These are phyloP conservation scores for Arenaria interpres DNA, from an alignment of 2,113 vertebrate species.

Conservation along the genomic window DNA sequence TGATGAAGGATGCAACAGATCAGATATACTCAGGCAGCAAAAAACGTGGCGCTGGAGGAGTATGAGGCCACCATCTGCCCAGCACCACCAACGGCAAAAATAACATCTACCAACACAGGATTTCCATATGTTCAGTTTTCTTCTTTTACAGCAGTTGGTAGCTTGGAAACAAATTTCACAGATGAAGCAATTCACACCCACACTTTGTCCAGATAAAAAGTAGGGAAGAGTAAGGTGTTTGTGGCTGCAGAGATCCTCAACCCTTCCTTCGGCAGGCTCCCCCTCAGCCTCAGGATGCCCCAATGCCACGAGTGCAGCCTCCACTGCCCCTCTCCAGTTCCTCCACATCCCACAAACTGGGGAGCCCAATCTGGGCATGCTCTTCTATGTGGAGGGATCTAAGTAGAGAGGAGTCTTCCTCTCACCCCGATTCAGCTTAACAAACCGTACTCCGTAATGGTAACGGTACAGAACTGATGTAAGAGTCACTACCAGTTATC, in stretches of 20 bases:
- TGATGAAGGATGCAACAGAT: not conserved
- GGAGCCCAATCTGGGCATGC: not conserved
- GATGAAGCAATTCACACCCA: not conserved
- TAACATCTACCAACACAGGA: slow-evolving; percentile 9
- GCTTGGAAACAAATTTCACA: not conserved
- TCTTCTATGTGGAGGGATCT: not conserved
- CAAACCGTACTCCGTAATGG: not conserved
- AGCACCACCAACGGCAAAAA: not conserved
- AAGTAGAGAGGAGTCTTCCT: too few relatives aligned
- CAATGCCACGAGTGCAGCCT: accelerated
- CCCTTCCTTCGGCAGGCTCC: not conserved
- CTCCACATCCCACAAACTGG: not conserved
- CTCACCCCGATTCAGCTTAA: not conserved
- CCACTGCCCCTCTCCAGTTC: not conserved
- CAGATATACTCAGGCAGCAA: not conserved
- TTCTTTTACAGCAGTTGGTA: slow-evolving; percentile 2
- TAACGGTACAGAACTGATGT: not conserved
- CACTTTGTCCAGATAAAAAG: not conserved
- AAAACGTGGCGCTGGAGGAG: not conserved
- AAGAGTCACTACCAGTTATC: not conserved
- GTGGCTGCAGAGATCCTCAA: not conserved
- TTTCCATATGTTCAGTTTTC: not conserved
- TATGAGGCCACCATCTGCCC: slow-evolving; percentile 34
- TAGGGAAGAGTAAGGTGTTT: not conserved
- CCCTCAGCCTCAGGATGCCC: not conserved